Percentiles rank a stretch among this genome's conserved stretches.
These are phyloP conservation scores for Rhynchomys soricoides DNA, from an alignment of 2,113 vertebrate species.

Conservation along the genomic window DNA sequence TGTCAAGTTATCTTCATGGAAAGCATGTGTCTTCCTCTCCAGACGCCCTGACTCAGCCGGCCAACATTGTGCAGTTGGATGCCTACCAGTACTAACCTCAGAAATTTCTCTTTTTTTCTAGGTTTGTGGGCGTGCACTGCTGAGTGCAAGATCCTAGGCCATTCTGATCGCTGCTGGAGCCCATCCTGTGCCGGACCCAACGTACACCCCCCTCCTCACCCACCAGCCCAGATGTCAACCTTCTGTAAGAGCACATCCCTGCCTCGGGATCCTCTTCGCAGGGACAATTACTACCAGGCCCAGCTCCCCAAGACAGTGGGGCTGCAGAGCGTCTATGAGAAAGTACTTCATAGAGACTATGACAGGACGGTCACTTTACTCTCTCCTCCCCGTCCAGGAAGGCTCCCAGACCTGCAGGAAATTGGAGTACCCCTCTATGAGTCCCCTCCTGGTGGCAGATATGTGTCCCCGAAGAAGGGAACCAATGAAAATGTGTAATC, in stretches of 20 bases:
- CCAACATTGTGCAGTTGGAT: neutral
- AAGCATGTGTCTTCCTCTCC: constrained; percentile 6
- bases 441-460: constrained; percentile 90
- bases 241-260: constrained; percentile 96
- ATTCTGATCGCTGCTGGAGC: constrained; percentile 98
- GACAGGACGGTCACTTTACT: constrained; percentile 92
- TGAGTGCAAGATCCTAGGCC: constrained; percentile 96
- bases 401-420: constrained; percentile 94
- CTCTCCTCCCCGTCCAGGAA: constrained; percentile 91
- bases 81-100: neutral
- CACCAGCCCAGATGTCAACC: constrained; percentile 89
- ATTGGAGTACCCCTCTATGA: constrained; percentile 92
- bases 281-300: constrained; percentile 93
- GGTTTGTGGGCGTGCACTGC: constrained; percentile 98
- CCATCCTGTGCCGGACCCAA: constrained; percentile 92
- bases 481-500: constrained; percentile 84
- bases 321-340: constrained; percentile 96
- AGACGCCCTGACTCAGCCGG: neutral
- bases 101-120: constrained; percentile 68
- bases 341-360: constrained; percentile 94
- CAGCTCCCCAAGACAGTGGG: constrained; percentile 93
- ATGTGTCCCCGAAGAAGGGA: constrained; percentile 87
- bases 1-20: neutral
- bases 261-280: constrained; percentile 92
- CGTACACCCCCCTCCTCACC: constrained; percentile 85